Percentiles rank a stretch among this genome's conserved stretches.
Conservation (phyloP, 1,140 invertebrate species). For the Drosophila insularis region DNA sequence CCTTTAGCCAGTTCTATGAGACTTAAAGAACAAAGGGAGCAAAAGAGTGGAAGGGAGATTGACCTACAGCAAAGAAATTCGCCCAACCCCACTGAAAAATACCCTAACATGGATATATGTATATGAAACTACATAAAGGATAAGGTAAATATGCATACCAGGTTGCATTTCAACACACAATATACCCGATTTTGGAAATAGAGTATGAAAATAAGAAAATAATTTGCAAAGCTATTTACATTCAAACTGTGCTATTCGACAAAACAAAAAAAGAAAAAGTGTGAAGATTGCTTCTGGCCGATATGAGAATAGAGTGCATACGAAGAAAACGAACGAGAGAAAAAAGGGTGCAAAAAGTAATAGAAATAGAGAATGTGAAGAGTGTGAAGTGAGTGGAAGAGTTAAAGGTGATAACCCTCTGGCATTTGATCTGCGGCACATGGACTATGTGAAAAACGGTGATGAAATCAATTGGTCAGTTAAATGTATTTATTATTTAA, state of each 20-base stretch:
- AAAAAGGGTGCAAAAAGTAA: too few relatives aligned
- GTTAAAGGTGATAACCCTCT: background rate
- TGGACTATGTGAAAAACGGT: background rate
- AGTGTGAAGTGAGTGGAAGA: background rate
- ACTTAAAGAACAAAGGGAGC: background rate
- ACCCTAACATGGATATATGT: background rate
- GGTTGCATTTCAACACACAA: too few relatives aligned
- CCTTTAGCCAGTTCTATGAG: background rate
- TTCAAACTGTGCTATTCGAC: background rate
- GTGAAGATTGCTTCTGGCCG: background rate
- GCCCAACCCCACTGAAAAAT: too few relatives aligned
- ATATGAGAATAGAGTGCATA: background rate
- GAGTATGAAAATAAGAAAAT: background rate
- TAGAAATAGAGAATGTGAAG: background rate
- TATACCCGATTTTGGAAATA: background rate
- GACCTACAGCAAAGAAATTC: background rate
- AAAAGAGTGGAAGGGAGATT: background rate
- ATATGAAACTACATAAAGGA: background rate
- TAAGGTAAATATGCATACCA: too few relatives aligned
- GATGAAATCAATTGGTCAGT: background rate
- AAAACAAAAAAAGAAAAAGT: background rate
- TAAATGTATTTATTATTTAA: slow-evolving; percentile 2
- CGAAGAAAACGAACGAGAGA: background rate
- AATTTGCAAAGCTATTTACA: slow-evolving; percentile 15
- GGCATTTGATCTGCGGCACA: background rate